Conservation (phyloP, 2,888 invertebrate genomes). For the Synanthedon tipuliformis region DNA sequence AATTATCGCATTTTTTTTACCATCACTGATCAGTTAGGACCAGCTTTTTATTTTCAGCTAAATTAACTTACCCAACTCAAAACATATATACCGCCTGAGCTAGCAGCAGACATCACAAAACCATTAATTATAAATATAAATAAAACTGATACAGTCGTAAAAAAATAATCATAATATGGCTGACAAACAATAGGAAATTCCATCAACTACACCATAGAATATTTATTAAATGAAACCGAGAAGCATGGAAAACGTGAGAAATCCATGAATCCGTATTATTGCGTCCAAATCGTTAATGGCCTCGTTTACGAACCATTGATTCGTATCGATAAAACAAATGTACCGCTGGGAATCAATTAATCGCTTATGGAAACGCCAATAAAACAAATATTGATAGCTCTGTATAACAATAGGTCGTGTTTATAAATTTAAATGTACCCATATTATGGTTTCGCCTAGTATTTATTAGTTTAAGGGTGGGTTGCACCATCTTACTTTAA, state of each 20-base stretch:
- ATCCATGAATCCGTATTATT: background rate
- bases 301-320: constrained; percentile 4
- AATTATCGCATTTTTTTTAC: too few relatives aligned
- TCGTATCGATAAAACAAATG: constrained; percentile 4
- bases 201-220: background rate
- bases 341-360: constrained; percentile 1
- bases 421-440: background rate
- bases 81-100: too few relatives aligned
- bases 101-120: too few relatives aligned
- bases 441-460: background rate
- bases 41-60: too few relatives aligned
- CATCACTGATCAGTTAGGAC: too few relatives aligned
- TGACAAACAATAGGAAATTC: too few relatives aligned
- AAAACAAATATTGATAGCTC: background rate
- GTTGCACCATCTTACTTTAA: too few relatives aligned
- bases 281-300: constrained; percentile 3
- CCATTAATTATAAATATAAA: too few relatives aligned
- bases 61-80: too few relatives aligned
- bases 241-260: background rate
- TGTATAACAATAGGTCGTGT: background rate
- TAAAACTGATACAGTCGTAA: too few relatives aligned
- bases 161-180: too few relatives aligned
- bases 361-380: background rate
- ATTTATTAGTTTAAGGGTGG: too few relatives aligned
- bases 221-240: background rate